phyloP scores from a whole-genome alignment of 2,797 vertebrate species.

The Rallus crepitans region DNA sequence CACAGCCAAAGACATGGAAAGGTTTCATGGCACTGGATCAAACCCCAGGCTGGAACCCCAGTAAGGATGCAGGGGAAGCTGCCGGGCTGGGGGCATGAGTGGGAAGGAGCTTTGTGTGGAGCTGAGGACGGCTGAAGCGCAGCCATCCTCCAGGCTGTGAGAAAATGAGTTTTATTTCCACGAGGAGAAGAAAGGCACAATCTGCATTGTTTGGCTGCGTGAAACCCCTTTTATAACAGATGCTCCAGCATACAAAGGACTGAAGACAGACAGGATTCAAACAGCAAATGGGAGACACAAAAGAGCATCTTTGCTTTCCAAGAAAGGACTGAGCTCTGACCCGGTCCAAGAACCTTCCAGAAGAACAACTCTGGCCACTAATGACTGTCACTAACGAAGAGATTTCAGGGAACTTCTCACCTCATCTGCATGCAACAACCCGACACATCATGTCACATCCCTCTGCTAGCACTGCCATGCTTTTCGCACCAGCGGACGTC shows the following conservation, averaged over 20 bases:
- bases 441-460: background rate
- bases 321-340: background rate
- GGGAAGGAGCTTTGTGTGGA: background rate
- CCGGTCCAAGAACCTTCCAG: conserved; percentile 11
- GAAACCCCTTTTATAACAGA: background rate
- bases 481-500: background rate
- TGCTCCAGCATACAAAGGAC: background rate
- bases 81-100: background rate
- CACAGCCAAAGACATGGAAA: background rate
- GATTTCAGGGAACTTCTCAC: conserved; percentile 4
- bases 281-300: background rate
- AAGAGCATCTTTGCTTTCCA: conserved; percentile 34
- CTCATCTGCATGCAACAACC: background rate
- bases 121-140: background rate
- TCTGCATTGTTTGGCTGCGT: background rate
- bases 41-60: background rate
- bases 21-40: background rate
- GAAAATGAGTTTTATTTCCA: background rate
- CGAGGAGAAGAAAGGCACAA: conserved; percentile 1
- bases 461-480: background rate
- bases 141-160: background rate
- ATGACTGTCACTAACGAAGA: background rate
- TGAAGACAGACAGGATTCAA: conserved; percentile 8
- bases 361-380: conserved; percentile 5
- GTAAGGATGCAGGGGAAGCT: background rate